Conservation (phyloP, 2,888 invertebrate species). For the Camptogramma bilineatum region DNA sequence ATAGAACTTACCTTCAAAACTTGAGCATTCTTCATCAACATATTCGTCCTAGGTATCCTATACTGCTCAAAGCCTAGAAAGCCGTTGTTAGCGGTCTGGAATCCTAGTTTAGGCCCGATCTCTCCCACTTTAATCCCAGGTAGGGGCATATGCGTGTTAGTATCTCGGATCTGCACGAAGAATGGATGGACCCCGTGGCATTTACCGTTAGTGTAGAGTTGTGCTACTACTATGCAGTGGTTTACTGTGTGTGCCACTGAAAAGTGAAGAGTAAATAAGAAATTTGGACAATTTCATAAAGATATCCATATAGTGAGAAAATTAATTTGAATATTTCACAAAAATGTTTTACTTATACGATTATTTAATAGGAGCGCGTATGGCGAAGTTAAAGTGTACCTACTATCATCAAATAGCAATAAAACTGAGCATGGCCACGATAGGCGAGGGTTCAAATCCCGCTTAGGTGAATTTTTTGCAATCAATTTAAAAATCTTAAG, state of each 20-base stretch:
- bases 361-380: too few relatives aligned
- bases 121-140: conserved; percentile 95
- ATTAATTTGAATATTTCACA: too few relatives aligned
- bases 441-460: too few relatives aligned
- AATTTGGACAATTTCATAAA: too few relatives aligned
- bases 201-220: conserved; percentile 91
- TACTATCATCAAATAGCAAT: too few relatives aligned
- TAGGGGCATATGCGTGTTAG: conserved; percentile 93
- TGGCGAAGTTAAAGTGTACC: too few relatives aligned
- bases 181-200: conserved; percentile 95
- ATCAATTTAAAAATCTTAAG: too few relatives aligned
- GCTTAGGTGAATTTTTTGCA: too few relatives aligned
- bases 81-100: conserved; percentile 95
- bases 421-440: neutral
- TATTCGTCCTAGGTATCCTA: conserved; percentile 92
- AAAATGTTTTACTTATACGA: too few relatives aligned
- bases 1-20: conserved; percentile 82
- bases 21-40: conserved; percentile 97
- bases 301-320: too few relatives aligned
- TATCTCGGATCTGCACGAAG: conserved; percentile 94
- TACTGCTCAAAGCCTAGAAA: conserved; percentile 93
- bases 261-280: conserved; percentile 32
- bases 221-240: conserved; percentile 95
- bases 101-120: conserved; percentile 96
- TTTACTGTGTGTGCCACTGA: conserved; percentile 96